These are phyloP conservation scores for Pilophorus perplexus DNA, from an alignment of 2,888 invertebrate genomes.

Conservation along the genomic window DNA sequence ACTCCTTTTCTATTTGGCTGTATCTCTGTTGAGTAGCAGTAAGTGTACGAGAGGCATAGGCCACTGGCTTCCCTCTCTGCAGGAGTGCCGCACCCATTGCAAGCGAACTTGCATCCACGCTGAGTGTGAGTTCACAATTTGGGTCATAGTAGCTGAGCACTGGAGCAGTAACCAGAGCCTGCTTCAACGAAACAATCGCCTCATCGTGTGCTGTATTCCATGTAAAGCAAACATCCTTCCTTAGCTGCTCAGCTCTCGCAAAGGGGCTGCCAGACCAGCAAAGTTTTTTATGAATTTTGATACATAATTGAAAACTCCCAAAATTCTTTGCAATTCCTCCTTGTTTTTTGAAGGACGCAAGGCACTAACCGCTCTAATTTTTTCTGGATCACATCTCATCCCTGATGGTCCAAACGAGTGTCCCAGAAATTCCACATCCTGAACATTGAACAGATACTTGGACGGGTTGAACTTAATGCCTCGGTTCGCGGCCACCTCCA, in stretches of 20 bases:
- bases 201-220: conserved; percentile 43
- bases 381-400: conserved; percentile 7
- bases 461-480: conserved; percentile 49
- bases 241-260: conserved; percentile 47
- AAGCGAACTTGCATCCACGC: conserved; percentile 44
- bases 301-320: conserved; percentile 41
- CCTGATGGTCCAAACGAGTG: conserved; percentile 47
- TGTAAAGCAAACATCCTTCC: conserved; percentile 41
- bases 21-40: conserved; percentile 50
- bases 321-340: neutral
- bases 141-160: conserved; percentile 47
- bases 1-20: conserved; percentile 53
- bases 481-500: conserved; percentile 13
- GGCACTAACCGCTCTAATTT: neutral
- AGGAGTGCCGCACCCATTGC: conserved; percentile 51
- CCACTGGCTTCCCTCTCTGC: conserved; percentile 50
- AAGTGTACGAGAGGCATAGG: conserved; percentile 51
- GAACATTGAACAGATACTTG: conserved; percentile 48
- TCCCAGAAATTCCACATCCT: conserved; percentile 48
- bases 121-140: conserved; percentile 49
- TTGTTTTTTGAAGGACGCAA: neutral
- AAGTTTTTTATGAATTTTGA: conserved; percentile 46
- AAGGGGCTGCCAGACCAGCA: conserved; percentile 35
- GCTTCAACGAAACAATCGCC: conserved; percentile 39
- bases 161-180: conserved; percentile 45